Base-by-base conservation (phyloP, 1,140 invertebrate genomes). In the Microplitis demolitor region DNA sequence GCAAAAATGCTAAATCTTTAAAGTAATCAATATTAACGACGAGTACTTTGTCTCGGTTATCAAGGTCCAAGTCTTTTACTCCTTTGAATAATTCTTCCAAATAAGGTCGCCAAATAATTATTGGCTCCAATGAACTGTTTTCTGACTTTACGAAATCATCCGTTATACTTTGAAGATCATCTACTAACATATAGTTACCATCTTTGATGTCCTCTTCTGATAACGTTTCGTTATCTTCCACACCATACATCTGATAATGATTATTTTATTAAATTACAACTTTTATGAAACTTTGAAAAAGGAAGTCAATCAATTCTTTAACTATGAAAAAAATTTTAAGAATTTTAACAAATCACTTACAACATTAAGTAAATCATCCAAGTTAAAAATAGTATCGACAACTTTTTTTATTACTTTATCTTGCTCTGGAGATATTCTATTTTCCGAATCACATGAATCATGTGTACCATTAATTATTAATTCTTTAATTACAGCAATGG, bases 1-100 rank as follows among this genome's bases (percentile, higher is more conserved):
- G 71, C 74, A 90, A 88, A 1, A 90, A 80, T 4, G 90, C 87
- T 45, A 92, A 80, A 2, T 87, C 77, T 61, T 89, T 88, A 70
- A 93, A 81, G 76, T 92, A 93, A 14, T 87, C 81, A n/a, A 92
- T 80, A 80, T 94, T 91, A 0, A 87, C 87, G 9, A 92, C 84
- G 62, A 92, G 84, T 24, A 94, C 82, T 54, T 88, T 88, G 73
- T 92, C 88, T 53, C 87, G 77, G 66, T 73, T 84, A 83, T 77
- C 88, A 81, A 91, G 78, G 54, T 87, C 88, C 4, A 89, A 83
- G 9, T 89, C 83, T 39, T 88, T 78, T 9, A 88, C 88, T 8
- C 86, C 88, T 37, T 86, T 85, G 69, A 93, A 90, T 4, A 94
- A 74, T 50, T 89, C 85, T 74, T 89, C 88, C 33, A 94, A 80